These are phyloP conservation scores for Drosophila ficusphila DNA, from an alignment of 1,140 invertebrate species.

Conservation along the genomic window DNA sequence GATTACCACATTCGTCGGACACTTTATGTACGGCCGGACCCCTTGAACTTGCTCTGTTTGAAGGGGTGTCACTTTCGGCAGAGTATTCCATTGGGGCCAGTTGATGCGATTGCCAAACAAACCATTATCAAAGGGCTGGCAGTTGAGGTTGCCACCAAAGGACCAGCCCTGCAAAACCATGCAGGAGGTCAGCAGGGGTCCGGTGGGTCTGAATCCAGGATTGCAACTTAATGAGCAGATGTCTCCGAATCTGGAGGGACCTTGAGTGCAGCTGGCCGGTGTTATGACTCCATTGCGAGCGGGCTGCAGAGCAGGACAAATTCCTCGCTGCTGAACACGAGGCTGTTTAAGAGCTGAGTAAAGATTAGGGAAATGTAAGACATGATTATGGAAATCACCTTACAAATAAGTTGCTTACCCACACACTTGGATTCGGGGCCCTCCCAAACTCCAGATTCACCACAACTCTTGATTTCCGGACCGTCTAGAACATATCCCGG, in stretches of 20 bases:
- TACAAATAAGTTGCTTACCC: constrained; percentile 76
- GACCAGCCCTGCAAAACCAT: constrained; percentile 65
- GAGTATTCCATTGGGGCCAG: background rate
- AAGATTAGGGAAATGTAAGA: background rate
- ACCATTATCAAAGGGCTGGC: constrained; percentile 52
- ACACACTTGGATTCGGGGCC: constrained; percentile 84
- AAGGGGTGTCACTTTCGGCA: background rate
- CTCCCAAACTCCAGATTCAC: constrained; percentile 85
- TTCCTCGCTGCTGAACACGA: background rate
- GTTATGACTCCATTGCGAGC: constrained; percentile 84
- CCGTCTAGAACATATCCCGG: constrained; percentile 85
- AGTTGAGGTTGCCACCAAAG: constrained; percentile 61
- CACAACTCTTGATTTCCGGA: constrained; percentile 85
- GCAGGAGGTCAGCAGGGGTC: constrained; percentile 40
- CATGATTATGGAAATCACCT: accelerated
- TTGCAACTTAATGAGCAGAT: constrained; percentile 84
- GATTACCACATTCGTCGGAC: constrained; percentile 87
- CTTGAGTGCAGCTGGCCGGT: constrained; percentile 84
- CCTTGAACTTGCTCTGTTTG: constrained; percentile 41
- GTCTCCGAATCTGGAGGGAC: constrained; percentile 82
- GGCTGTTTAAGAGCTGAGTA: constrained; percentile 12
- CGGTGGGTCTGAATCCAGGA: constrained; percentile 74
- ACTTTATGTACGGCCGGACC: constrained; percentile 87
- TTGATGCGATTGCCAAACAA: constrained; percentile 16
- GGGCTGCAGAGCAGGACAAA: constrained; percentile 81